phyloP scores from a whole-genome alignment of 2,113 vertebrate genomes.

The Mus pahari region DNA sequence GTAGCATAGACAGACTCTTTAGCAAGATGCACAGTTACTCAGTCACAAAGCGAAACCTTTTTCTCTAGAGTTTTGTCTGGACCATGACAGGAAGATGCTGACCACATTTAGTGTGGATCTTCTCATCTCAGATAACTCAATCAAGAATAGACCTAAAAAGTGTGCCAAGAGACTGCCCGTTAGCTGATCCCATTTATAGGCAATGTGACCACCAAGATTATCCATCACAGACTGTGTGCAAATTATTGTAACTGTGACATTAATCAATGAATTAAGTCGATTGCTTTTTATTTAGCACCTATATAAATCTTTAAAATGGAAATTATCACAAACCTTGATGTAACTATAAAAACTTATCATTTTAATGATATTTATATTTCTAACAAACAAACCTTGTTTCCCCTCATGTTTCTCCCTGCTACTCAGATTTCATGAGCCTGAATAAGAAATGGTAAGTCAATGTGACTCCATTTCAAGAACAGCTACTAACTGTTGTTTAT shows the following conservation, averaged over 20 bases:
- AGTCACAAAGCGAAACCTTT: neutral
- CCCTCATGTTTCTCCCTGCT: neutral
- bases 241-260: slow-evolving; percentile 23
- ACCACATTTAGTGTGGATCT: neutral
- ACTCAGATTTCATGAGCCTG: slow-evolving; percentile 8
- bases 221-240: neutral
- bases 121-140: neutral
- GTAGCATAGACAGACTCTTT: neutral
- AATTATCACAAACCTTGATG: neutral
- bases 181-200: neutral
- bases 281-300: neutral
- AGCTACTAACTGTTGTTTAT: slow-evolving; percentile 42
- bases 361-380: neutral
- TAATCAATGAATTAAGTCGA: neutral
- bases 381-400: neutral
- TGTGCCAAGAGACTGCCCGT: neutral
- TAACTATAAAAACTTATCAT: slow-evolving; percentile 15
- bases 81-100: neutral
- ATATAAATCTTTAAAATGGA: neutral
- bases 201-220: neutral
- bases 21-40: neutral
- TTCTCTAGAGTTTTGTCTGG: neutral
- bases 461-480: neutral
- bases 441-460: slow-evolving; percentile 24
- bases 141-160: too few species aligned